Base-by-base conservation (phyloP, 1,140 invertebrate genomes). In the Drosophila subobscura region DNA sequence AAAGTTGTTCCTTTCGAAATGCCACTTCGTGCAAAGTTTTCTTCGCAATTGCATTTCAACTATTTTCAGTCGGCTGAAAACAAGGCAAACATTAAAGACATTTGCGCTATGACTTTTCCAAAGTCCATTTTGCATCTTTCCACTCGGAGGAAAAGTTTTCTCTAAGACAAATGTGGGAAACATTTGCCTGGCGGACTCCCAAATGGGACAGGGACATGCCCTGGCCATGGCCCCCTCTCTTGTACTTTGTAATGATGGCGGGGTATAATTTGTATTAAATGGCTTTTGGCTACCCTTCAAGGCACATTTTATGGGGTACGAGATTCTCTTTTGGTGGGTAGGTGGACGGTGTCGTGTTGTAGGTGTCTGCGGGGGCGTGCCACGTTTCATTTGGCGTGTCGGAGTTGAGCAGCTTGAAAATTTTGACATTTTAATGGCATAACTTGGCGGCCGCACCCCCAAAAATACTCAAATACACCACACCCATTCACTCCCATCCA, bases 391-490 rank as follows among this genome's bases (percentile, higher is more conserved):
- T 81, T 71, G 79, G 74, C 70, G 70, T 78, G 80, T 79, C 77
- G 75, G 79, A 79, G 60, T 75, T 40, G 71, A 76, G 76, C 64
- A 61, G 66, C 80, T 63, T 33, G 65, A 85, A 37, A 79, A 85
- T 85, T 79, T 71, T 75, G 61, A 75, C 80, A 83, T 72, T 83
- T 71, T 77, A 81, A 81, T 81, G 73, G 78, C 67, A 63, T 83
- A 73, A 60, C 68, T 65, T 73, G 33, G 45, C 40, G 29, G 41
- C 70, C 58, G 22, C 58, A 42, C 51, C 58, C 51, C 70, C 27
- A 2, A 4, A 42, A 23, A 23, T 40, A 5, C 65, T n/a, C 4
- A 37, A 37, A 37, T 37, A 50, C 16, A 52, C 29, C 50, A 40
- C 16, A 40, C 29, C 50, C 50, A 52, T 14, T 6, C 33, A 16